Base-by-base conservation (phyloP, 1,140 invertebrate species). In the Chymomyza costata region DNA sequence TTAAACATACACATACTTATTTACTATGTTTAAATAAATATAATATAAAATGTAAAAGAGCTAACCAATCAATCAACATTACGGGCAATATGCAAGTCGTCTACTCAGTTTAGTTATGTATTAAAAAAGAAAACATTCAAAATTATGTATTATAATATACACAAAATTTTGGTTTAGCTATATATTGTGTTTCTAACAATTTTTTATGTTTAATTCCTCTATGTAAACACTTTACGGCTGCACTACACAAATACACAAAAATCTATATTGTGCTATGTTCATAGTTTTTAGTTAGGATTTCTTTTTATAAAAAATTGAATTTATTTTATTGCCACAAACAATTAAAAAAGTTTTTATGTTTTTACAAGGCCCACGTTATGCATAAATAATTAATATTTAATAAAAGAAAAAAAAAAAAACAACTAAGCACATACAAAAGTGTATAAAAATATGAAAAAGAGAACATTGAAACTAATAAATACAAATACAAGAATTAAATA, bases 221-320 rank as follows among this genome's bases (percentile, higher is more conserved):
- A 57, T 50, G 61, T 52, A 31, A 56, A 64, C 64, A 78, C 32
- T 66, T 71, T 57, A 71, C 66, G 48, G 71, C 71, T 76, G 71
- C 71, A 76, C 71, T 51, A 78, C 57, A 78, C 71, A 76, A 54
- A 65, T 54, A 50, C 30, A n/a, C n/a, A n/a, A n/a, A 64, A 57
- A 55, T 66, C 55, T 56, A 63, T 39, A 78, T 59, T 78, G 71
- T 78, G 71, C 71, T 76, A 76, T 59, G 71, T 76, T 76, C 71
- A 76, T 76, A 76, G 71, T 70, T 78, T 76, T 78, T 76, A 76
- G 71, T 78, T 76, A 76, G 71, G 71, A 50, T 47, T 63, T 62
- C 61, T 63, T 54, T 44, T 28, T 46, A 71, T 13, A 41, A 47
- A 49, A 56, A 43, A 19, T 15, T 46, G 55, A 64, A 64, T 55